Evolutionary conservation across 2,797 vertebrate genomes (phyloP), one percentile per base, ranked within the genome.

Genomic region (Enteromius mattozi): DNA sequence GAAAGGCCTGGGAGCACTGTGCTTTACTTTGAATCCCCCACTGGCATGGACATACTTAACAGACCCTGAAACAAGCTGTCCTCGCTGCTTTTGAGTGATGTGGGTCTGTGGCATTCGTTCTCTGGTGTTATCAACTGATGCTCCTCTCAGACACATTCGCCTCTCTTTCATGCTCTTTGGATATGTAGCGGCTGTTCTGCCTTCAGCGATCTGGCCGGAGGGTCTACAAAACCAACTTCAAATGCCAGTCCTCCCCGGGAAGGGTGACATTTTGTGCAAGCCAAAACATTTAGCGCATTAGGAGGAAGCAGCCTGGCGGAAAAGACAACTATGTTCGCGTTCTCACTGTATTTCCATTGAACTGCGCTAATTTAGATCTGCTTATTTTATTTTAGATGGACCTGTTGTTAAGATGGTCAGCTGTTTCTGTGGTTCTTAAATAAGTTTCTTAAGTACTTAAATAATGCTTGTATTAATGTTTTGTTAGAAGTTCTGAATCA

Each of bases 241-340:
- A 95, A 95, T 95, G 94, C 92, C 94, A 95, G 91, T 94, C 92
- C 92, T 94, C 92, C 86, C 88, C 91, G 94, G 92, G 88, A 94
- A 92, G 90, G 89, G 92, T 95, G 95, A 94, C 94, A 95, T 96
- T 95, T 92, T 86, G 82, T 89, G 85, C 86, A 86, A 91, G 92
- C 91, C 91, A 92, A 94, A 92, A 92, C 93, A 88, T 88, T 90
- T 91, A 81, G 84, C 75, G 88, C 89, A 90, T 90, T 89, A 86
- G 92, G 82, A 89, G 90, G 90, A 92, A 92, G 91, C 93, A 92
- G 87, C 90, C 92, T 86, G 86, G 90, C 91, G 91, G 91, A 92
- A 93, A 93, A 92, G 85, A 84, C 89, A 89, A 85, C 89, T 88
- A 59, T 87, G 72, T 85, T 59, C 33, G 45, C 77, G 84, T 89